Evolutionary conservation across 2,888 invertebrate genomes (phyloP), one percentile per base, ranked within the genome.

Genomic region (Chouioia cunea): DNA sequence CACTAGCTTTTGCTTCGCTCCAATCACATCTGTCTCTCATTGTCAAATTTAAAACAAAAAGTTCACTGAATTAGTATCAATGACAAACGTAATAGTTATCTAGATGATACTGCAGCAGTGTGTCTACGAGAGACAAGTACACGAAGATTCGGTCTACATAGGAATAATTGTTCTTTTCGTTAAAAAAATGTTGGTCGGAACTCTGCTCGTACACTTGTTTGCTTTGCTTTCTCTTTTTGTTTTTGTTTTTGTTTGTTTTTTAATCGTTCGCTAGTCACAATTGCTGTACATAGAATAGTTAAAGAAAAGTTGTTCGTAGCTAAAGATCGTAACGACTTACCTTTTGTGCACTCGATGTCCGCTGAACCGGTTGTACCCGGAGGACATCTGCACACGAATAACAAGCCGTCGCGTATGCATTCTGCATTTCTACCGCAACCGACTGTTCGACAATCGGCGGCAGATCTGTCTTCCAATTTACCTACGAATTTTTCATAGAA

Each of bases 361-460:
- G 93, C 91, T 78, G 90, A 89, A 77, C 93, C 93, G 83, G 90
- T 90, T 64, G 91, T 92, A 76, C 93, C 93, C 65, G 92, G 91
- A 76, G 91, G 90, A 86, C 93, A 94, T 81, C 92, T 89, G 87
- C 94, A 95, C 47, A 93, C 92, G 88, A 94, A 96, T 81, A 92
- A 91, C 73, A 93, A 93, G 75, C 93, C 92, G 86, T 94, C 93
- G 77, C 93, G 91, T 76, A 95, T 91, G 87, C 95, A 96, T 85
- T 93, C 93, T n/a, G 94, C 93, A 75, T 93, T 94, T 79, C 91
- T 90, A 76, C 93, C 93, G 87, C 96, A 96, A 75, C 95, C 95
- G 73, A 91, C 90, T 1, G 93, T 93, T 78, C 95, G 90, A 86
- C 96, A 96, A 83, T 96, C 95, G 57, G 91, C 89, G 46, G 79